Conservation (phyloP, 1,140 invertebrate species). For the Lepidostoma basale region DNA sequence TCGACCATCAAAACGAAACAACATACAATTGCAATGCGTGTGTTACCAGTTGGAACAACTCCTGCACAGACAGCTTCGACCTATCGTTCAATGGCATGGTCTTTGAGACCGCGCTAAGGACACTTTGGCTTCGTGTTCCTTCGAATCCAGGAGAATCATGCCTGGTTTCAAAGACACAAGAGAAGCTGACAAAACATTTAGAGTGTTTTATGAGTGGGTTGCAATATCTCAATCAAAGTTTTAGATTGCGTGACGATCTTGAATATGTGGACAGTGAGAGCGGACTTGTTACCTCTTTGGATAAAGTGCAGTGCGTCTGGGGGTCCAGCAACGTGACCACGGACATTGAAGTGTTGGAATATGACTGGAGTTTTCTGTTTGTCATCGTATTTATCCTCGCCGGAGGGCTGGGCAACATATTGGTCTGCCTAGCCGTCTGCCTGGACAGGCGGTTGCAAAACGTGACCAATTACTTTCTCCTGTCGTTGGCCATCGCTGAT, state of each 20-base stretch:
- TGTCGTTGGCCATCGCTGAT: conserved; percentile 92
- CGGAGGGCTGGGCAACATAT: conserved; percentile 87
- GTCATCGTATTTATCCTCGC: conserved; percentile 53
- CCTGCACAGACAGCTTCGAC: conserved; percentile 54
- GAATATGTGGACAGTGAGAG: conserved; percentile 12
- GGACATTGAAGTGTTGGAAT: conserved; percentile 24
- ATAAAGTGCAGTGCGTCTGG: conserved; percentile 28
- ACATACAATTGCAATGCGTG: conserved; percentile 54
- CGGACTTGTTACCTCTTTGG: background rate
- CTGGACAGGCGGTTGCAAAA: conserved; percentile 86
- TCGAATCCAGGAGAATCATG: conserved; percentile 31
- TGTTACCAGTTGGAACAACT: conserved; percentile 49
- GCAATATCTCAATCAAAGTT: conserved; percentile 51
- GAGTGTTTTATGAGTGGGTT: conserved; percentile 50
- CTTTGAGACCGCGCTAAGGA: conserved; percentile 55
- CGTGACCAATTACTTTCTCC: conserved; percentile 93
- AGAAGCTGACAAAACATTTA: conserved; percentile 44
- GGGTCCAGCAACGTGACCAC: background rate
- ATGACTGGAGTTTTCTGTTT: conserved; percentile 36
- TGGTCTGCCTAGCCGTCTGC: conserved; percentile 89
- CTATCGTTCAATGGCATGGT: conserved; percentile 52
- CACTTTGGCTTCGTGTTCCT: conserved; percentile 55
- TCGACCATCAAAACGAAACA: conserved; percentile 57
- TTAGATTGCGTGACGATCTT: conserved; percentile 47
- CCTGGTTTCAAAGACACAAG: conserved; percentile 48